Base-by-base conservation (phyloP, 2,113 vertebrate genomes). In the Bubo bubo region DNA sequence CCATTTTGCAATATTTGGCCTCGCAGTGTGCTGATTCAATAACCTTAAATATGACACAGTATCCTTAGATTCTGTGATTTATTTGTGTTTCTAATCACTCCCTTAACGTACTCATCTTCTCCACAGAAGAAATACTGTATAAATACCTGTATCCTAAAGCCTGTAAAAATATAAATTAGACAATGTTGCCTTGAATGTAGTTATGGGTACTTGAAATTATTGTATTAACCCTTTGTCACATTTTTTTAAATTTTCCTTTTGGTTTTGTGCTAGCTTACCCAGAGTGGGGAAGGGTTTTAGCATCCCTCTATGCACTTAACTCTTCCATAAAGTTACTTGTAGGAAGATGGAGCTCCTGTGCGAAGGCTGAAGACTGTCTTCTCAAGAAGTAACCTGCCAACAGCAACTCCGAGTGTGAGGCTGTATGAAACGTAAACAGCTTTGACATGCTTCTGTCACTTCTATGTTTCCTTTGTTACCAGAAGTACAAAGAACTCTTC, bases 371-470 rank as follows among this genome's bases (percentile, higher is more conserved):
- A 63, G 27, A 26, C 14, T 9, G 9, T 79, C 43, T 92, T 77
- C 55, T 56, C 34, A 7, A 76, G 49, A 72, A 91, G 45, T 70
- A 50, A 81, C 58, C 53, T 90, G 66, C 66, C 66, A 81, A 12
- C 58, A 93, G 86, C 80, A 73, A 8, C 77, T 71, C 43, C 0
- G 1, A 22, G 43, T 6, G 21, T 5, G 41, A 80, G 68, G 70
- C 60, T 52, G 26, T 53, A 16, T 41, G 62, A 67, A 82, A 41
- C 3, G 4, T 79, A 73, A 95, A 88, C 77, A 94, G 76, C 88
- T 96, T 75, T 92, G 84, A 96, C 86, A 20, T 85, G 70, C 56
- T 83, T 68, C 93, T 97, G 83, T 95, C 93, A 85, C 43, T 95
- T 75, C 67, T 59, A 3, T 19, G 55, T 88, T 93, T 56, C 86